phyloP scores from a whole-genome alignment of 2,113 vertebrate genomes.

The Acrocephalus arundinaceus region DNA sequence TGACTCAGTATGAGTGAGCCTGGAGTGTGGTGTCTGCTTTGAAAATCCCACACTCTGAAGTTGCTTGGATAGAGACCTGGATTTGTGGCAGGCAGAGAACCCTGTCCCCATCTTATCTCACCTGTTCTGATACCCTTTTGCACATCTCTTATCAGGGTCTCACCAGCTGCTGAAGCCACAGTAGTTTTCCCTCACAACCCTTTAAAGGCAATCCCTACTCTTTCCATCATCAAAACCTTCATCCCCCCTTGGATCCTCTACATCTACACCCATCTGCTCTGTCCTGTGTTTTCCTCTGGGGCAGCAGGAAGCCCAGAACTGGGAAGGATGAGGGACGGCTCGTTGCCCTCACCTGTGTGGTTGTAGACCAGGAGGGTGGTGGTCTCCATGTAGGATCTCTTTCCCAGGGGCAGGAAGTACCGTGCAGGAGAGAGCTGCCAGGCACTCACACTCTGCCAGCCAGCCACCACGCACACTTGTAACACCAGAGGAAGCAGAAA shows the following conservation, averaged over 20 bases:
- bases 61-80: not conserved
- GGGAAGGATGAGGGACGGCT: not conserved
- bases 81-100: not conserved
- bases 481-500: slow-evolving; percentile 45
- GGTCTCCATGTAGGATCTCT: slow-evolving; percentile 48
- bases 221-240: not conserved
- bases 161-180: not conserved
- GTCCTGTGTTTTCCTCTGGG: not conserved
- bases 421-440: slow-evolving; percentile 37
- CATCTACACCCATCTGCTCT: not conserved
- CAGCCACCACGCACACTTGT: not conserved
- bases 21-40: not conserved
- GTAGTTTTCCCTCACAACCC: not conserved
- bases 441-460: not conserved
- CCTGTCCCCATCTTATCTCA: not conserved
- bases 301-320: not conserved
- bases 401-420: slow-evolving; percentile 75
- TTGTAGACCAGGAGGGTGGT: slow-evolving; percentile 75
- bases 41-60: not conserved
- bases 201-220: not conserved
- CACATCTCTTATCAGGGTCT: not conserved
- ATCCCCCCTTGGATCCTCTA: not conserved
- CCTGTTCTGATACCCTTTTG: not conserved
- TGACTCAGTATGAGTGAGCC: not conserved
- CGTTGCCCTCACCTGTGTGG: not conserved